Base-by-base conservation (phyloP, 2,113 vertebrate genomes). In the Fregata magnificens region DNA sequence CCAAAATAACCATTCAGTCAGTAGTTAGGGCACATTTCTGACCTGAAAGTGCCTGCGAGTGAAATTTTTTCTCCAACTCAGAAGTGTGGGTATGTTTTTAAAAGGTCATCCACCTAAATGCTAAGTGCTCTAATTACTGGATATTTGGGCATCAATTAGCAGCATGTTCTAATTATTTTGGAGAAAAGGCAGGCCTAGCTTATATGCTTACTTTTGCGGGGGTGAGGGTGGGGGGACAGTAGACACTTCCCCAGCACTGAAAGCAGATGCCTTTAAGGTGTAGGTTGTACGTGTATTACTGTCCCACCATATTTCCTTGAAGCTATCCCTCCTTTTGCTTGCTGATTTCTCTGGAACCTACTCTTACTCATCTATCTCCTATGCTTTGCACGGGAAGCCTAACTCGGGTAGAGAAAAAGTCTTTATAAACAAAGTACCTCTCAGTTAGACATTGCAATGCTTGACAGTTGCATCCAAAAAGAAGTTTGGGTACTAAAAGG, bases 1-100 rank as follows among this genome's bases (percentile, higher is more conserved):
- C 74, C 58, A 82, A 90, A 96, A 94, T 93, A 96, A 88, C 81
- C 52, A 72, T 76, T 93, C 66, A 66, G 40, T 76, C 44, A 82
- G 92, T 55, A 91, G 87, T 71, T 80, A 92, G 63, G 71, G 58
- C 71, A 90, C 13, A 38, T 56, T 94, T 91, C 78, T 88, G 45
- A 82, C 78, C 82, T 80, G 52, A 86, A 94, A 90, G 66, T 50
- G 58, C 9, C 71, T 58, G 22, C 53, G 49, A 92, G 53, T 67
- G 55, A 83, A 50, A 3, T 82, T 80, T 88, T 93, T 95, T 82
- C 16, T 92, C 32, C 40, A 69, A 1, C 25, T 90, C 40, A 73
- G 53, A 77, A 73, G 70, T 13, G 9, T 49, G 44, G 34, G 11
- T 45, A 69, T 61, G 28, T 87, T 93, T 96, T 82, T 71, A 79